Base-by-base conservation (phyloP, 1,140 invertebrate genomes). In the Zelostemma sp. region DNA sequence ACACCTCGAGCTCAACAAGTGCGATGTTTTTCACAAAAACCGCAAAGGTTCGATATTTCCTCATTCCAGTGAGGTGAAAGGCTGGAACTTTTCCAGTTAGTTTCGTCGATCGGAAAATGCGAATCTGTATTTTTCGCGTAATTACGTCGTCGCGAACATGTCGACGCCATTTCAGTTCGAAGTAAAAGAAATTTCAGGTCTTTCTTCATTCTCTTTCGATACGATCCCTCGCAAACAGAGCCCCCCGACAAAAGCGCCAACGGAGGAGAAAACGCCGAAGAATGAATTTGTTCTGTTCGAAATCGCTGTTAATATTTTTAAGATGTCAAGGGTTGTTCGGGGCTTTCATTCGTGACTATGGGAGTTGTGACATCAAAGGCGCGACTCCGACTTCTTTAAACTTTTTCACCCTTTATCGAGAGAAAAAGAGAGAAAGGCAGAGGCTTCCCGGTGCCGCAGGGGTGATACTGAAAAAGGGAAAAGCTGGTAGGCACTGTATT, bases 1-100 rank as follows among this genome's bases (percentile, higher is more conserved):
- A 75, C 61, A 68, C 57, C 56, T 70, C 57, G 68, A 70, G 77
- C 74, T 85, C 83, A 85, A 85, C 83, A 85, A 85, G 83, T 85
- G 83, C 84, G 84, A 80, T 72, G 74, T 70, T 71, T 75, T 67
- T 72, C 75, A 76, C 79, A 80, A 81, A 71, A 78, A 73, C 68
- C 61, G 61, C 21, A 8, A 25, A 25, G 3, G 21, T 25, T 25
- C 8, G 21, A 25, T 25, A 25, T 25, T 8, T 25, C 21, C n/a
- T n/a, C n/a, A n/a, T n/a, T n/a, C n/a, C n/a, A n/a, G n/a, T n/a
- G n/a, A n/a, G n/a, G n/a, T n/a, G n/a, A n/a, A n/a, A 25, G 8
- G 3, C 21, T 25, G 21, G 21, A 25, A 3, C 3, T 25, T 25
- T 25, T 25, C 21, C 21, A 25, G 21, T 25, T n/a, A n/a, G n/a